A percentile compares a stretch with the other conserved stretches of the same genome.
Conservation (phyloP, 2,797 vertebrate genomes). For the Malacoctenus gilli region DNA sequence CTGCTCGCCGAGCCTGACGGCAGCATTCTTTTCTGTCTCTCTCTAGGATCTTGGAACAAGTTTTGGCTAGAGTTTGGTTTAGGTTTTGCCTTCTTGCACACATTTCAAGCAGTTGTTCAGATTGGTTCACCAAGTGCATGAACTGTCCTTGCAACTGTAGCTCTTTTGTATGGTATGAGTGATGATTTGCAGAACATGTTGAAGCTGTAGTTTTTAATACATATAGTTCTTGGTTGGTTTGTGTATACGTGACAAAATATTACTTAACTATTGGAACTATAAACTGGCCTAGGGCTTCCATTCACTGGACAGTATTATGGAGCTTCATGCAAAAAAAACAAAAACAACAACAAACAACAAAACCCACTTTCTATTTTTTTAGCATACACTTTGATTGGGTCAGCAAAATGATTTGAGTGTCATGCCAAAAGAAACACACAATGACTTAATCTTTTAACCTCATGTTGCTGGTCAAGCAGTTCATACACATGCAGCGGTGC, state of each 20-base stretch:
- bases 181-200: constrained; percentile 8
- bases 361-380: constrained; percentile 45
- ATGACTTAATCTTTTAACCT: constrained; percentile 63
- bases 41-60: constrained; percentile 46
- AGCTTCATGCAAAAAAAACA: constrained; percentile 54
- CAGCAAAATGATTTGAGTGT: constrained; percentile 62
- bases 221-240: constrained; percentile 10
- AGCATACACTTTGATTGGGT: constrained; percentile 64
- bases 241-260: constrained; percentile 18
- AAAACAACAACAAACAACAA: no score
- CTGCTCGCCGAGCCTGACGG: constrained; percentile 24
- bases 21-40: constrained; percentile 52
- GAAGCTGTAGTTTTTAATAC: constrained; percentile 3
- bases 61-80: constrained; percentile 45
- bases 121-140: constrained; percentile 16
- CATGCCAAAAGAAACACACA: constrained; percentile 71
- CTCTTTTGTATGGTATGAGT: background rate
- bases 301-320: constrained; percentile 44
- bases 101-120: constrained; percentile 30
- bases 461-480: constrained; percentile 69
- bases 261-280: constrained; percentile 29
- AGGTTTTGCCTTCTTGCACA: constrained; percentile 47
- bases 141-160: constrained; percentile 9
- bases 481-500: constrained; percentile 57
- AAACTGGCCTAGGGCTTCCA: constrained; percentile 33